phyloP scores from a whole-genome alignment of 2,888 invertebrate species.

The Cacoxenus indagator region DNA sequence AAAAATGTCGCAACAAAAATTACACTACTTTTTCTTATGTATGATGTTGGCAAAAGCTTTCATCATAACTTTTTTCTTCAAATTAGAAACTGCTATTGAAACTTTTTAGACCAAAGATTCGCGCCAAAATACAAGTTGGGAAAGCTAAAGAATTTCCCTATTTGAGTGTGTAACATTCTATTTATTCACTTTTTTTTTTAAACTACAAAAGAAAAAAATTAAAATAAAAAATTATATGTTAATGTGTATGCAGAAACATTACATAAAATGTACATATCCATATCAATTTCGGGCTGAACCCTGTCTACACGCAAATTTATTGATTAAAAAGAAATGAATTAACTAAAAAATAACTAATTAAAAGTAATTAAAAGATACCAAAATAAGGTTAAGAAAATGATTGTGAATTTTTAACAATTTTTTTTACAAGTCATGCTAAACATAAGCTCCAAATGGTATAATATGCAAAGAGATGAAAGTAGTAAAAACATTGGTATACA shows the following conservation, averaged over 20 bases:
- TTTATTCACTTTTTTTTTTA: constrained; percentile 24
- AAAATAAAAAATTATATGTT: constrained; percentile 29
- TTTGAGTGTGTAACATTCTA: no score
- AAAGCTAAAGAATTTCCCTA: no score
- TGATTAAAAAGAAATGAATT: constrained; percentile 21
- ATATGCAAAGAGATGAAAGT: neutral
- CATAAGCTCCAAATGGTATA: neutral
- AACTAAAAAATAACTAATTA: neutral
- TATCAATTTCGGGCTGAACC: constrained; percentile 23
- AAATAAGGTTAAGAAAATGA: constrained; percentile 15
- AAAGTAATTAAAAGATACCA: constrained; percentile 34
- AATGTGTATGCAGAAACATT: no score
- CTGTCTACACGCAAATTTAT: constrained; percentile 26
- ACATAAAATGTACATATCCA: constrained; percentile 19
- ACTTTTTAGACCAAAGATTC: no score
- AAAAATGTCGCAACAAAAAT: no score
- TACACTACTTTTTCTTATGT: no score
- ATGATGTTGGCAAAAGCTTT: no score
- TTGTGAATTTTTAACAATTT: constrained; percentile 6
- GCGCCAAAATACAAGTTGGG: no score
- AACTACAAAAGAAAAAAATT: constrained; percentile 16
- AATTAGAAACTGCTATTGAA: no score
- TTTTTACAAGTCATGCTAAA: constrained; percentile 19
- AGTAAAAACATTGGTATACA: neutral
- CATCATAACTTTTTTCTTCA: no score